Evolutionary conservation across 2,888 invertebrate genomes (phyloP).

Genomic region (Xylota segnis): DNA sequence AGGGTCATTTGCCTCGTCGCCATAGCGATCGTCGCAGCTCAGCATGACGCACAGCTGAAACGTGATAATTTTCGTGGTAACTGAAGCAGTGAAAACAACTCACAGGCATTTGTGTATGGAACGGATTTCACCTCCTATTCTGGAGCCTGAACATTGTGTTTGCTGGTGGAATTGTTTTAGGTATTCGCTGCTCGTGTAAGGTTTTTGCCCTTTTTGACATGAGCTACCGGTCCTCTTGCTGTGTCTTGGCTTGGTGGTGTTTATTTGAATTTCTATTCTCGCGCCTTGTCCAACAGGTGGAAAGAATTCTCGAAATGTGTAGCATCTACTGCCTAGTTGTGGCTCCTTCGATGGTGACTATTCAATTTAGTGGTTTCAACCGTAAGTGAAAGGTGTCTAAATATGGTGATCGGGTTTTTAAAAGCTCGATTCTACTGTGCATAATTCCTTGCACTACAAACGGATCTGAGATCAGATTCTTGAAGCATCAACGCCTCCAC

Average conservation of each 20-base stretch:
- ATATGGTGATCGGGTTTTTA: too few relatives aligned
- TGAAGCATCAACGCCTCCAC: too few relatives aligned
- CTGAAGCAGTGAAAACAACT: conserved; percentile 16
- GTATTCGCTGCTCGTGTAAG: conserved; percentile 53
- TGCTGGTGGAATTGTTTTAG: conserved; percentile 15
- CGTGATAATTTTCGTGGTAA: conserved; percentile 44
- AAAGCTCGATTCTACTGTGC: too few relatives aligned
- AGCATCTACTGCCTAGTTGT: conserved; percentile 6
- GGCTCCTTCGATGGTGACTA: conserved; percentile 18
- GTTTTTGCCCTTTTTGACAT: conserved; percentile 44
- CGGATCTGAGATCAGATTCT: too few relatives aligned
- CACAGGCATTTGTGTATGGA: conserved; percentile 23
- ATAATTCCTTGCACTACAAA: too few relatives aligned
- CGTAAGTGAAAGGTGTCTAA: too few relatives aligned
- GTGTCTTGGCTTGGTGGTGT: conserved; percentile 31
- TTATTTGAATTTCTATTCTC: conserved; percentile 33
- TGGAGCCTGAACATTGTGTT: conserved; percentile 6
- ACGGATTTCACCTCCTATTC: conserved; percentile 24
- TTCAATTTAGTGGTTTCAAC: neutral
- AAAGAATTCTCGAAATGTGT: conserved; percentile 43
- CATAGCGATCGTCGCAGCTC: neutral
- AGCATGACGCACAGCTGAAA: conserved; percentile 40
- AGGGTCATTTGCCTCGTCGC: conserved; percentile 43
- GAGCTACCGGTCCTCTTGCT: conserved; percentile 11
- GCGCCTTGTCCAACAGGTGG: conserved; percentile 38